These are phyloP conservation scores for Nephrocerus scutellatus DNA, from an alignment of 2,888 invertebrate species.

Conservation along the genomic window DNA sequence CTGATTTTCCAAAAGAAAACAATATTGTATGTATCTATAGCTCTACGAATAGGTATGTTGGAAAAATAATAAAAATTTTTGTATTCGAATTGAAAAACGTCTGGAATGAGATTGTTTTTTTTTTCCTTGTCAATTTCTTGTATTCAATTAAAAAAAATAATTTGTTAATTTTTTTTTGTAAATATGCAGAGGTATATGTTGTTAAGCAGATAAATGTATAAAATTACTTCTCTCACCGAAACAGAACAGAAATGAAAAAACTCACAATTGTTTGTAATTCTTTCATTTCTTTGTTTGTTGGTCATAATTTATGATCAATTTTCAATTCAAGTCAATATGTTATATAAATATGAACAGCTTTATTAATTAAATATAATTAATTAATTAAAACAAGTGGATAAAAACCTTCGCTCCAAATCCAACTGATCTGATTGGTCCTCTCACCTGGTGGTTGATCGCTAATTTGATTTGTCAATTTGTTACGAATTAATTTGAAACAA, in stretches of 20 bases:
- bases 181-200: slow-evolving; percentile 9
- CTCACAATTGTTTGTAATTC: slow-evolving; percentile 11
- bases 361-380: slow-evolving; percentile 31
- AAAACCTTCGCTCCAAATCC: slow-evolving; percentile 74
- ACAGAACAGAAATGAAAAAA: slow-evolving; percentile 5
- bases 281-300: slow-evolving; percentile 24
- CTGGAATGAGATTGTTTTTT: too few relatives aligned
- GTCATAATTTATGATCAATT: slow-evolving; percentile 6
- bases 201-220: slow-evolving; percentile 16
- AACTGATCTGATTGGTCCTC: slow-evolving; percentile 64
- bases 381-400: slow-evolving; percentile 53
- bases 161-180: too few relatives aligned
- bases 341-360: slow-evolving; percentile 21
- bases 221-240: slow-evolving; percentile 20
- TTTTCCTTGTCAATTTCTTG: too few relatives aligned
- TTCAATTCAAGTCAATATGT: slow-evolving; percentile 9
- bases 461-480: slow-evolving; percentile 92
- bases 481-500: slow-evolving; percentile 73
- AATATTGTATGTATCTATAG: too few relatives aligned
- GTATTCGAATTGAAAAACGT: too few relatives aligned
- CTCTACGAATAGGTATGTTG: too few relatives aligned
- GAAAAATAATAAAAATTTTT: too few relatives aligned
- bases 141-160: too few relatives aligned
- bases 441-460: slow-evolving; percentile 94
- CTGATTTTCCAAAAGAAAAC: too few relatives aligned